Conservation (phyloP, 2,113 vertebrate genomes). For the Lates calcarifer region DNA sequence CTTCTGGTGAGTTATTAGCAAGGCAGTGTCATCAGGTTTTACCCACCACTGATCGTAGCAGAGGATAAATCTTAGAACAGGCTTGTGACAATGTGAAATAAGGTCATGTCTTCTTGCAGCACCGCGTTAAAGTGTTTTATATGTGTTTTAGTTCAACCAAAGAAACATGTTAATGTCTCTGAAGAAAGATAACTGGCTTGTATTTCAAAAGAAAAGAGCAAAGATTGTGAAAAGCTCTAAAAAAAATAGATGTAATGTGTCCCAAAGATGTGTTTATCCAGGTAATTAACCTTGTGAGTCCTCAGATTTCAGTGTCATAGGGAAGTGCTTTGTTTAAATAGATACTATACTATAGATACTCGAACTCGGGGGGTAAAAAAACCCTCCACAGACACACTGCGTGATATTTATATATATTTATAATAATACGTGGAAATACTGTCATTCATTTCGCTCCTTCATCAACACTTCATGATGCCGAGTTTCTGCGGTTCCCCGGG, state of each 20-base stretch:
- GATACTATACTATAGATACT: background rate
- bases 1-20: background rate
- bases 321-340: too few species aligned
- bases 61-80: too few species aligned
- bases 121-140: too few species aligned
- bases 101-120: too few species aligned
- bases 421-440: background rate
- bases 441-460: background rate
- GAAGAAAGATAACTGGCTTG: background rate
- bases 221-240: background rate
- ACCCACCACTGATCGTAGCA: too few species aligned
- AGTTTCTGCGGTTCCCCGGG: constrained; percentile 26
- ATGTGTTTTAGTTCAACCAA: too few species aligned
- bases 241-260: background rate
- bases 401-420: too few species aligned
- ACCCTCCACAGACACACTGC: too few species aligned
- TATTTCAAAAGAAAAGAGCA: background rate
- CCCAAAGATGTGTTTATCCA: background rate
- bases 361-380: too few species aligned
- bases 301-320: background rate
- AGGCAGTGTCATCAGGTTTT: too few species aligned
- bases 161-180: background rate
- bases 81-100: too few species aligned
- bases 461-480: background rate
- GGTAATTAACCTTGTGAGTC: background rate